These are phyloP conservation scores for Poeciliopsis paucimaculata DNA, from an alignment of 2,797 vertebrate species.

Conservation along the genomic window DNA sequence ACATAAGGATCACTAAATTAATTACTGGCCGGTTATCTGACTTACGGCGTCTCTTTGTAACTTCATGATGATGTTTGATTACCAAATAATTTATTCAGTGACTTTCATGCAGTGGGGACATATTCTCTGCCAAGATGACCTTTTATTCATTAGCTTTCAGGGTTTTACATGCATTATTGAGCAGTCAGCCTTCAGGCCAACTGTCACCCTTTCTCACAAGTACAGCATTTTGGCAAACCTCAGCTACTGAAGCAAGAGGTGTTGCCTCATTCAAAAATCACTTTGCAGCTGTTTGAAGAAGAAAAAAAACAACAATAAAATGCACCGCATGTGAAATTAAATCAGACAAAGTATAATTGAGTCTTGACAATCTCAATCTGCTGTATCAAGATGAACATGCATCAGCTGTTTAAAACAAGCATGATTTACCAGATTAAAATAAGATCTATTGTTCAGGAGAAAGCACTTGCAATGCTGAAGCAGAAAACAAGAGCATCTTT, in stretches of 20 bases:
- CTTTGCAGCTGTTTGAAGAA: constrained; percentile 18
- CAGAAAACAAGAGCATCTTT: constrained; percentile 31
- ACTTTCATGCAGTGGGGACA: constrained; percentile 35
- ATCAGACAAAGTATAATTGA: background rate
- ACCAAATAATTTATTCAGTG: constrained; percentile 50
- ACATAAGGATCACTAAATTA: constrained; percentile 36
- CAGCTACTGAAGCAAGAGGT: constrained; percentile 13
- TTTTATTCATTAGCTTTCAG: constrained; percentile 58
- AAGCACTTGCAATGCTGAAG: constrained; percentile 33
- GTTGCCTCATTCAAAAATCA: constrained; percentile 17
- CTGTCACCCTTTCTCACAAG: constrained; percentile 31
- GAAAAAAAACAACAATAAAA: background rate
- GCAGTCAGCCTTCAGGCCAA: constrained; percentile 50
- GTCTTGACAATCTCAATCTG: constrained; percentile 1
- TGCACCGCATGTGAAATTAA: background rate
- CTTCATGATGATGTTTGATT: constrained; percentile 46
- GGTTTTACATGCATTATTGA: constrained; percentile 50
- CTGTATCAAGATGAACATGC: constrained; percentile 5
- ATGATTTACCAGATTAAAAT: constrained; percentile 23
- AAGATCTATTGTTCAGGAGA: constrained; percentile 8
- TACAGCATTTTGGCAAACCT: constrained; percentile 5
- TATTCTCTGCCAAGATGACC: constrained; percentile 45
- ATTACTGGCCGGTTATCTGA: constrained; percentile 20
- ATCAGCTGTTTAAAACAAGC: constrained; percentile 12
- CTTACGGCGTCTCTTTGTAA: constrained; percentile 19